A percentile compares a stretch with the other conserved stretches of the same genome.
phyloP scores from a whole-genome alignment of 2,888 invertebrate species.

The Nasonia oneida region DNA sequence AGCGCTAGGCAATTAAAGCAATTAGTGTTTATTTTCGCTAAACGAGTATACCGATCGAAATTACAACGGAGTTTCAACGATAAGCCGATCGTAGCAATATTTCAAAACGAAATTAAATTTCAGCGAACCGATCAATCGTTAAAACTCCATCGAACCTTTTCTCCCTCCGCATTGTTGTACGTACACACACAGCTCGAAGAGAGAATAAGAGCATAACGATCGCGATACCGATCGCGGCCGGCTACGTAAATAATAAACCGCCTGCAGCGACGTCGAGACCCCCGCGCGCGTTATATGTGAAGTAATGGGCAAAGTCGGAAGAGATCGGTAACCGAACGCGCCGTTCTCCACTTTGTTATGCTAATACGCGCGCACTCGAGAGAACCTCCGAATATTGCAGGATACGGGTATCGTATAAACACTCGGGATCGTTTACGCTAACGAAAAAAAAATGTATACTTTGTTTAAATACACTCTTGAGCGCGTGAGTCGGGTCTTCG shows the following conservation, averaged over 20 bases:
- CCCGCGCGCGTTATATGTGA: background rate
- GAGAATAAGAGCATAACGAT: background rate
- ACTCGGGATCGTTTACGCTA: background rate
- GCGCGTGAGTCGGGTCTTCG: no score
- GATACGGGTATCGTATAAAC: background rate
- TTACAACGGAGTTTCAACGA: background rate
- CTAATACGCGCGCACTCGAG: background rate
- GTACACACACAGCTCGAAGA: no score
- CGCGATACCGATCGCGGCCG: background rate
- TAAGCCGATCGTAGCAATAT: background rate
- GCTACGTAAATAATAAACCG: background rate
- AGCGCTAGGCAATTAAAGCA: background rate
- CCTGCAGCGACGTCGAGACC: background rate
- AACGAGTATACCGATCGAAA: no score
- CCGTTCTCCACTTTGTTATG: background rate
- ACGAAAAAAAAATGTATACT: no score
- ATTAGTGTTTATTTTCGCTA: background rate
- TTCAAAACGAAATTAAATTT: background rate
- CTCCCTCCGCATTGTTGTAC: background rate
- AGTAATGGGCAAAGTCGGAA: slow-evolving; percentile 14
- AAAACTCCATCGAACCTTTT: background rate
- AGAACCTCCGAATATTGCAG: background rate
- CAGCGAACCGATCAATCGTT: slow-evolving; percentile 1
- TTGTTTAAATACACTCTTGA: no score
- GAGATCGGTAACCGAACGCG: background rate